Base-by-base conservation (phyloP, 2,113 vertebrate genomes). In the Sylvilagus bachmani region DNA sequence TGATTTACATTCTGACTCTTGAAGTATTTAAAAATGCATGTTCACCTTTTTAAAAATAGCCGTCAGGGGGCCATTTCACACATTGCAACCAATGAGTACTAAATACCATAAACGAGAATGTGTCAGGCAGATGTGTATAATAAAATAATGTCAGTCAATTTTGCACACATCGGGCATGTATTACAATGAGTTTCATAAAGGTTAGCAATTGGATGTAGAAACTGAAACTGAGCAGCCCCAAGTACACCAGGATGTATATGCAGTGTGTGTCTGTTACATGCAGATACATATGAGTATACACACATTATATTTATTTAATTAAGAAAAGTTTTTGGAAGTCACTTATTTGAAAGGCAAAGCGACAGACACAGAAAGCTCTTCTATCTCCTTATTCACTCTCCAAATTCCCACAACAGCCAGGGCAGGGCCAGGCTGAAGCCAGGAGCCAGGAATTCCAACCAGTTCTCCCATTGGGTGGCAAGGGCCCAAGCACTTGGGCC, bases 61-160 rank as follows among this genome's bases (percentile, higher is more conserved):
- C 31, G 7, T 58, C 1, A 31, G 33, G 86, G 81, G 33, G 27
- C 75, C 6, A 80, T 49, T 83, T 93, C 79, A 22, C 61, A 91
- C 22, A 61, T 12, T 55, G 5, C 3, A n/a, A 55, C 58, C 61
- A 79, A 53, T 71, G 36, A 55, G 19, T 71, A 77, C 90, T 93
- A 92, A 92, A 77, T 96, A 86, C 53, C 7, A n/a, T 44, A 95
- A 75, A 51, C 82, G 69, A 82, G 70, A 88, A 79, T 91, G 77
- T 83, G 55, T 44, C 7, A 61, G 70, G 61, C 79, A 95, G 87
- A 82, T 19, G 24, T 61, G 64, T 73, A 33, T 73, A 71, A 87
- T 83, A 62, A 89, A 83, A 91, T 29, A 89, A 25, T 89, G 64
- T 62, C 38, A 86, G 16, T 87, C 71, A 75, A 29, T 61, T 93